Evolutionary conservation across 1,140 invertebrate genomes (phyloP).

Genomic region (Drosophila repletoides): DNA sequence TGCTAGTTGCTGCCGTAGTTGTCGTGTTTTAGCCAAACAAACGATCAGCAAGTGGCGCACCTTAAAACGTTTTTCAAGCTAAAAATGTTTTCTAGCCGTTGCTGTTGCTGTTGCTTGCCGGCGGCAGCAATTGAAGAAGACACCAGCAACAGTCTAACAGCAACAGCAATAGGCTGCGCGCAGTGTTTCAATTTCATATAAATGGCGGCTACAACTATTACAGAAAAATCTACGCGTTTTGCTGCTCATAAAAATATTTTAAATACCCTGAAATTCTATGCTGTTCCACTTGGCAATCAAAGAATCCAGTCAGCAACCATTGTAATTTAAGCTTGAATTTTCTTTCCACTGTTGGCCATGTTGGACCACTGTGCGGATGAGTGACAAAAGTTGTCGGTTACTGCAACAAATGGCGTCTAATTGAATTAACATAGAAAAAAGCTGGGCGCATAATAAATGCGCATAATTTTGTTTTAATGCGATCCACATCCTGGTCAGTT

Average conservation of each 20-base stretch:
- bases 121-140: constrained; percentile 62
- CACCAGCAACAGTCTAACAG: constrained; percentile 17
- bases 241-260: no score
- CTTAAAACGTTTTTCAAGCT: constrained; percentile 64
- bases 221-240: no score
- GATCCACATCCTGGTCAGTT: constrained; percentile 63
- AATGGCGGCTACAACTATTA: no score
- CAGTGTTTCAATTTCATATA: no score
- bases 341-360: no score
- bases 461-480: constrained; percentile 48
- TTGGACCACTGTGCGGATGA: not conserved
- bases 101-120: constrained; percentile 22
- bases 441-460: constrained; percentile 57
- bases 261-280: no score
- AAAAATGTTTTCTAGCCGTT: constrained; percentile 36
- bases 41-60: constrained; percentile 77
- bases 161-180: not conserved
- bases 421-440: constrained; percentile 73
- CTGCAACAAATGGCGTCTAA: constrained; percentile 44
- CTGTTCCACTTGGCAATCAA: no score
- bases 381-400: constrained; percentile 57
- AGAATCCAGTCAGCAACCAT: no score
- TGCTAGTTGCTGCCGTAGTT: constrained; percentile 25
- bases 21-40: constrained; percentile 64
- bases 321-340: no score